Evolutionary conservation across 2,797 vertebrate species (phyloP).

Genomic region (Notolepis coatsorum): DNA sequence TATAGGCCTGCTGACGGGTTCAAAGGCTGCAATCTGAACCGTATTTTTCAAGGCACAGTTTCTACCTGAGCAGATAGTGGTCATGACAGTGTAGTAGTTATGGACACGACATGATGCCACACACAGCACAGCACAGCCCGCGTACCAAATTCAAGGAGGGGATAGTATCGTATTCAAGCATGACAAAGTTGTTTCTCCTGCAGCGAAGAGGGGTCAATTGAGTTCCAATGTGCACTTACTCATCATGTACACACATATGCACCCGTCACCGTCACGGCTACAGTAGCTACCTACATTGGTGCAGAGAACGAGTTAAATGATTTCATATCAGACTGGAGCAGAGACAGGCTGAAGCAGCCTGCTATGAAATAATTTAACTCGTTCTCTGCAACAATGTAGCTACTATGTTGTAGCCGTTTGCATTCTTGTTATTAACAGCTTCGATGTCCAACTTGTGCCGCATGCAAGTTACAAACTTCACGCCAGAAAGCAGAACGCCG

Average conservation of each 20-base stretch:
- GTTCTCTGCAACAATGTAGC: slow-evolving; percentile 75
- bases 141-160: background rate
- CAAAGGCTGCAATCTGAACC: background rate
- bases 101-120: background rate
- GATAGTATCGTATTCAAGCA: slow-evolving; percentile 12
- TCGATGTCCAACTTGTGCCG: slow-evolving; percentile 68
- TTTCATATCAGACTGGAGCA: too few relatives aligned
- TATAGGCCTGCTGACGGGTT: background rate
- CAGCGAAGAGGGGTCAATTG: slow-evolving; percentile 13
- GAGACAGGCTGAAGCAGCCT: slow-evolving; percentile 57
- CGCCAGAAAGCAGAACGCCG: slow-evolving; percentile 29
- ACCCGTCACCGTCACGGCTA: too few relatives aligned
- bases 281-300: too few relatives aligned
- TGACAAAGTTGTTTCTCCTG: slow-evolving; percentile 51
- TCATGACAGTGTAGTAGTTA: slow-evolving; percentile 48
- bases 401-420: slow-evolving; percentile 70
- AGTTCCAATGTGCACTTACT: slow-evolving; percentile 25
- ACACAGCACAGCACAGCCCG: slow-evolving; percentile 7
- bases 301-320: too few relatives aligned
- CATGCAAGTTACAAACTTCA: slow-evolving; percentile 81
- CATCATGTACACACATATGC: slow-evolving; percentile 53
- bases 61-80: background rate
- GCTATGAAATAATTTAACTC: slow-evolving; percentile 81
- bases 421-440: slow-evolving; percentile 72
- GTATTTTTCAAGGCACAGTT: background rate